phyloP scores from a whole-genome alignment of 2,797 vertebrate genomes.

The Diplodus puntazzo region DNA sequence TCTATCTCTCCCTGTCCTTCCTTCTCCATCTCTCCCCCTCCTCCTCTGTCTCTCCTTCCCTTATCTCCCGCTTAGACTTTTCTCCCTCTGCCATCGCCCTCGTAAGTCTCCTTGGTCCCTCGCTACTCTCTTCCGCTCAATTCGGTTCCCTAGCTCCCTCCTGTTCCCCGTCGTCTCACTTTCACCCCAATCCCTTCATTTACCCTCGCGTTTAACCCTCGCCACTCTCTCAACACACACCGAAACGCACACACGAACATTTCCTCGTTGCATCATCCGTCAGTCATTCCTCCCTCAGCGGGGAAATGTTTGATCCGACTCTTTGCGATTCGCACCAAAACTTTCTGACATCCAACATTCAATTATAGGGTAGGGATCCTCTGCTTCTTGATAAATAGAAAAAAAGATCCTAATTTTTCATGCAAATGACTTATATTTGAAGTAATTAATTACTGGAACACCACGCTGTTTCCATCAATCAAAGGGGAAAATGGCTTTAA shows the following conservation, averaged over 20 bases:
- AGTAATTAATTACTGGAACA: constrained; percentile 44
- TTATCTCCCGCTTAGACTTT: constrained; percentile 49
- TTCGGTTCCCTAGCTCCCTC: constrained; percentile 35
- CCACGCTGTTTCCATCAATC: constrained; percentile 47
- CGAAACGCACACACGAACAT: background rate
- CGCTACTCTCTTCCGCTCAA: constrained; percentile 39
- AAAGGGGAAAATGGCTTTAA: constrained; percentile 5
- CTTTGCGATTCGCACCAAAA: constrained; percentile 4
- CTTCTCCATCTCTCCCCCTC: background rate
- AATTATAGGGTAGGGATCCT: constrained; percentile 8
- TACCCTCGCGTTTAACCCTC: constrained; percentile 40
- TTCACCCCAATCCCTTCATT: constrained; percentile 46
- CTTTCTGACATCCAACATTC: constrained; percentile 26
- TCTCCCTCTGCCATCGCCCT: constrained; percentile 1
- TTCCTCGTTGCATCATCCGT: background rate
- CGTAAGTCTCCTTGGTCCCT: background rate
- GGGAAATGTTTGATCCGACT: constrained; percentile 23
- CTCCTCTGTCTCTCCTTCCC: constrained; percentile 9
- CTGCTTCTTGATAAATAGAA: constrained; percentile 30
- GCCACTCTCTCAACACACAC: background rate
- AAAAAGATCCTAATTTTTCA: constrained; percentile 36
- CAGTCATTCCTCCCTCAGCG: constrained; percentile 27
- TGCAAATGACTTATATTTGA: constrained; percentile 53
- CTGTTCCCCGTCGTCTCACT: constrained; percentile 5
- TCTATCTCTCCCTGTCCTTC: too few relatives aligned